Evolutionary conservation across 2,797 vertebrate genomes (phyloP).

Genomic region (Trachurus trachurus): DNA sequence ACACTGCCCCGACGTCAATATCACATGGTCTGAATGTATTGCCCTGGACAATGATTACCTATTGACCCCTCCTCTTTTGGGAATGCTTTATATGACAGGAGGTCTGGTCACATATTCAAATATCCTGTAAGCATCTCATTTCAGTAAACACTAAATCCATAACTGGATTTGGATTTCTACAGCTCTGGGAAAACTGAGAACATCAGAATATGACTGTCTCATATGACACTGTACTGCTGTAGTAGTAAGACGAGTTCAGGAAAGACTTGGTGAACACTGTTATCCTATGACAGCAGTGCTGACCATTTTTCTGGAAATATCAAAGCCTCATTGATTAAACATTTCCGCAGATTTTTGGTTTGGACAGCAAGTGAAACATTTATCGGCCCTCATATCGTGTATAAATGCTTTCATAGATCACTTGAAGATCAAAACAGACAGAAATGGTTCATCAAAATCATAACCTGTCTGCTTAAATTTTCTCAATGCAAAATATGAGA

Average conservation of each 20-base stretch:
- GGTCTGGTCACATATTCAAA: conserved; percentile 77
- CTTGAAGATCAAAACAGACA: background rate
- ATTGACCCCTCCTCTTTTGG: conserved; percentile 76
- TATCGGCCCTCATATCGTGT: background rate
- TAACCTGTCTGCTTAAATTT: conserved; percentile 29
- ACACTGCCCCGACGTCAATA: conserved; percentile 67
- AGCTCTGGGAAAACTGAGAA: conserved; percentile 65
- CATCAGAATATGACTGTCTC: conserved; percentile 67
- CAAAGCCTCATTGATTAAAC: conserved; percentile 38
- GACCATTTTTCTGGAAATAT: conserved; percentile 49
- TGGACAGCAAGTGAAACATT: conserved; percentile 5
- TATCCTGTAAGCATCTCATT: conserved; percentile 79
- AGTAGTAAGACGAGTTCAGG: conserved; percentile 23
- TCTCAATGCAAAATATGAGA: conserved; percentile 13
- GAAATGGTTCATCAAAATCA: conserved; percentile 5
- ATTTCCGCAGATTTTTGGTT: conserved; percentile 21
- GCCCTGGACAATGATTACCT: conserved; percentile 73
- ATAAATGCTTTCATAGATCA: conserved; percentile 21
- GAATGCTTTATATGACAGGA: conserved; percentile 81
- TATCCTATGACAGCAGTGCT: conserved; percentile 30
- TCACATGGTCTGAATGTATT: conserved; percentile 65
- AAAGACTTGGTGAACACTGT: conserved; percentile 21
- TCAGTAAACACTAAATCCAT: conserved; percentile 85
- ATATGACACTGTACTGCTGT: conserved; percentile 49
- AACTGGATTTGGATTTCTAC: conserved; percentile 78